Evolutionary conservation across 2,113 vertebrate genomes (phyloP), one percentile per base, ranked within the genome.

Genomic region (Eulemur rufifrons): DNA sequence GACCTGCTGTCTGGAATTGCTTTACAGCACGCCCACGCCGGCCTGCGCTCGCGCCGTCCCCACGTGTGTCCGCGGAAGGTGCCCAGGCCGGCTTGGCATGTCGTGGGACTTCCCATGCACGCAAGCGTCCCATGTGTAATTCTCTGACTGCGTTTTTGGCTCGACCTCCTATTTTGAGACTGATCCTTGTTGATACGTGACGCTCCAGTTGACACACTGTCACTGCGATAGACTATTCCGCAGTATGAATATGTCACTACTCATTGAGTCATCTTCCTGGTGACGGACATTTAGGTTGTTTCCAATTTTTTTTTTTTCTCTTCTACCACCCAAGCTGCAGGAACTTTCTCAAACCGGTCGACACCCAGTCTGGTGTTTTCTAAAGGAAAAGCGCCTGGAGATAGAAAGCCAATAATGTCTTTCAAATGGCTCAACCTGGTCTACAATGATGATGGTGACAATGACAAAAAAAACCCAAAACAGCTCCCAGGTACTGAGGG

Each of bases 161-260:
- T 88, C 52, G 0, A 23, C 7, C 0, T 78, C 73, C 76, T 25
- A 0, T 10, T 97, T 96, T 96, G 97, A 97, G 95, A 39, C 77
- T 96, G 97, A 97, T 97, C 95, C 95, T 88, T 95, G 97, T 93
- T 95, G 97, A 97, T 96, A 78, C 95, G 66, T 83, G 95, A 89
- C 1, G 91, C 95, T 96, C 94, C 93, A 92, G 93, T 92, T 95
- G 97, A 94, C 95, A 83, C 77, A 0, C 86, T 84, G 91, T 82
- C 93, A 56, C 63, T 3, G 6, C 7, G n/a, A 37, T 8, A n/a
- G 94, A n/a, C 76, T 29, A 13, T 27, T 73, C 92, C 45, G 0
- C 76, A 18, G 93, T 45, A 68, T 52, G 94, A 69, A 90, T 39
- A 23, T 96, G 97, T 97, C 97, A 97, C 61, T 37, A 2, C 34